These are phyloP conservation scores for Periophthalmus magnuspinnatus DNA, from an alignment of 2,797 vertebrate genomes.

Conservation along the genomic window DNA sequence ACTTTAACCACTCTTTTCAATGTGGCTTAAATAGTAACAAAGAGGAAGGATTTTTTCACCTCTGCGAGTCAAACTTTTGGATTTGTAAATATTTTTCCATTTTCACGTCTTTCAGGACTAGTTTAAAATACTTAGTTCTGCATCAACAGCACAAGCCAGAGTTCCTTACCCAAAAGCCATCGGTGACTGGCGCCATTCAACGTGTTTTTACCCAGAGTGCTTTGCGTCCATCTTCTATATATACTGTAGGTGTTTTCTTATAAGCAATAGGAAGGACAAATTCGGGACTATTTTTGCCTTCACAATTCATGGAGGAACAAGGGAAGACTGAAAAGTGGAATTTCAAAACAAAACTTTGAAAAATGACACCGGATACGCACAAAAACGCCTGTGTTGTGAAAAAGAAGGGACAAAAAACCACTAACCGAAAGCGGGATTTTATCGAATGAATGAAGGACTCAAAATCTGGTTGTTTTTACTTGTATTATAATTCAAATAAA, in stretches of 20 bases:
- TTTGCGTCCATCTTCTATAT: conserved; percentile 52
- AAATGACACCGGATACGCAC: background rate
- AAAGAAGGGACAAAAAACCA: conserved; percentile 3
- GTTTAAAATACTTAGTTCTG: conserved; percentile 33
- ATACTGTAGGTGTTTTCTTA: conserved; percentile 48
- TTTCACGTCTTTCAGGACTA: conserved; percentile 29
- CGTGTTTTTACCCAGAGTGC: conserved; percentile 51
- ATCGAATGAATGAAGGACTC: conserved; percentile 23
- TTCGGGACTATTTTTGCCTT: conserved; percentile 30
- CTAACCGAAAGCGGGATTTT: background rate
- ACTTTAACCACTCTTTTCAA: background rate
- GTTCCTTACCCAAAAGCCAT: conserved; percentile 63
- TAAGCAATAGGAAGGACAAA: conserved; percentile 75
- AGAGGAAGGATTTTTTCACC: conserved; percentile 15
- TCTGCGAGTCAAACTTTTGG: conserved; percentile 24
- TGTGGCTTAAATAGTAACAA: conserved; percentile 5
- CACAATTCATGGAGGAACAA: conserved; percentile 1
- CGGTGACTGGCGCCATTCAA: conserved; percentile 51
- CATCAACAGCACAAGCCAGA: conserved; percentile 46
- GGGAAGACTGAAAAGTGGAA: background rate
- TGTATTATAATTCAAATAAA: conserved; percentile 79
- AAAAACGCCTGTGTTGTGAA: background rate
- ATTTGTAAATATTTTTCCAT: conserved; percentile 41
- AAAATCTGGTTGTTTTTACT: conserved; percentile 37
- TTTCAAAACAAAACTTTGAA: conserved; percentile 1